Evolutionary conservation across 2,113 vertebrate species (phyloP).

Genomic region (Pica pica): DNA sequence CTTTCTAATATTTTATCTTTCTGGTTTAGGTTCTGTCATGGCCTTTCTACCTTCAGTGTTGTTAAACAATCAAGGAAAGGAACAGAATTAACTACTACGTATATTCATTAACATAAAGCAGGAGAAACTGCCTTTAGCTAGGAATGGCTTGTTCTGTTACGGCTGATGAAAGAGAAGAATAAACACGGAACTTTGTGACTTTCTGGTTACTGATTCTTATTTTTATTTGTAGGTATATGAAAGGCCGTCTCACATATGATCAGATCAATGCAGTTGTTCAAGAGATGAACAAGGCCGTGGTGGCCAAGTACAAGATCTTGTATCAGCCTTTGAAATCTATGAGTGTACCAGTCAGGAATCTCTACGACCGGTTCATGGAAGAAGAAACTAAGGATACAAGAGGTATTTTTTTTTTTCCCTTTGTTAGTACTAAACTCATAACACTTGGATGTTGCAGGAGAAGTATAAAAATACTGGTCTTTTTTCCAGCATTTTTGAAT

Average conservation of each 20-base stretch:
- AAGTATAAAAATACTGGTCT: neutral
- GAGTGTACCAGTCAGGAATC: slow-evolving; percentile 65
- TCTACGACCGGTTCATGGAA: slow-evolving; percentile 80
- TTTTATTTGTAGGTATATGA: slow-evolving; percentile 79
- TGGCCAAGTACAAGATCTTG: slow-evolving; percentile 85
- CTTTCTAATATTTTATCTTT: neutral
- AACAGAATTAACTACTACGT: neutral
- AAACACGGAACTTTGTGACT: neutral
- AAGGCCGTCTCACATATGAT: slow-evolving; percentile 78
- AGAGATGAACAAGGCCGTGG: slow-evolving; percentile 79
- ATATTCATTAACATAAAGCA: neutral
- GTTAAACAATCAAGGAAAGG: neutral
- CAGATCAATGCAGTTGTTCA: slow-evolving; percentile 82
- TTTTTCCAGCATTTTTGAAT: neutral
- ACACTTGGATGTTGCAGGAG: neutral
- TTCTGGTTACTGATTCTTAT: neutral
- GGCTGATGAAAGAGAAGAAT: neutral
- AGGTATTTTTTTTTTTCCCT: slow-evolving; percentile 67
- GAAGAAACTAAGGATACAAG: slow-evolving; percentile 86
- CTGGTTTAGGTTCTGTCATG: neutral
- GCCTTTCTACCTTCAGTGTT: neutral
- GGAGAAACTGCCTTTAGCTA: neutral
- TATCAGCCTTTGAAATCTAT: slow-evolving; percentile 72
- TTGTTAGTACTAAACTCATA: rapidly evolving
- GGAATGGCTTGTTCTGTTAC: neutral